Evolutionary conservation across 1,140 invertebrate species (phyloP).

Genomic region (Platorchestia sp.): DNA sequence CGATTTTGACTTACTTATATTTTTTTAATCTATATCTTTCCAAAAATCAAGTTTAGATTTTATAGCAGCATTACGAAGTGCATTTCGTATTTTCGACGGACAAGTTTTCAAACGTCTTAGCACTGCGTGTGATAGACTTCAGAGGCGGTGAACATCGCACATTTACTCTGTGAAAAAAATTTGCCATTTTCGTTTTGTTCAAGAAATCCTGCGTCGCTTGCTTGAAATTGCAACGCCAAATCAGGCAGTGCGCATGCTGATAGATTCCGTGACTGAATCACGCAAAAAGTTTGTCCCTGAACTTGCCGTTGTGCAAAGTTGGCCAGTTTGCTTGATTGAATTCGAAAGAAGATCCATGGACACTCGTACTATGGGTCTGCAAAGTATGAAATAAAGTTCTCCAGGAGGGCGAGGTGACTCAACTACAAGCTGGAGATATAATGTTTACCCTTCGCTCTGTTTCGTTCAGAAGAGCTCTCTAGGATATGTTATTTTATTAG

Average conservation of each 20-base stretch:
- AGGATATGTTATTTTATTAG: background rate
- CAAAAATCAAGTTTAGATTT: background rate
- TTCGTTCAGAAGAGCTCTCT: background rate
- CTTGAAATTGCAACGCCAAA: background rate
- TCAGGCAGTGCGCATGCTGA: constrained; percentile 21
- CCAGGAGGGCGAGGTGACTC: background rate
- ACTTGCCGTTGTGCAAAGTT: background rate
- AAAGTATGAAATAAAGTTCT: background rate
- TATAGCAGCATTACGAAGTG: background rate
- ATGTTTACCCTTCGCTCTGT: background rate
- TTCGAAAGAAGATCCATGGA: constrained; percentile 26
- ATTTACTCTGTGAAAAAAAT: background rate
- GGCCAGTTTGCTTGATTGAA: constrained; percentile 35
- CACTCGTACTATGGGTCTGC: background rate
- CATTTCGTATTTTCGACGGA: background rate
- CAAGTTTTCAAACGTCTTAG: background rate
- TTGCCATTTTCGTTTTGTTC: background rate
- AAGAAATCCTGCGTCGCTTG: background rate
- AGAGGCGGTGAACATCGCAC: background rate
- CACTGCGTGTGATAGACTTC: background rate
- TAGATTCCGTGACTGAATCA: background rate
- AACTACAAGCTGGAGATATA: background rate
- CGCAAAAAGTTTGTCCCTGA: background rate
- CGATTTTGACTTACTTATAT: background rate
- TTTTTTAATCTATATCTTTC: no score